These are phyloP conservation scores for Hydropsyche betteni DNA, from an alignment of 2,888 invertebrate species.

Conservation along the genomic window DNA sequence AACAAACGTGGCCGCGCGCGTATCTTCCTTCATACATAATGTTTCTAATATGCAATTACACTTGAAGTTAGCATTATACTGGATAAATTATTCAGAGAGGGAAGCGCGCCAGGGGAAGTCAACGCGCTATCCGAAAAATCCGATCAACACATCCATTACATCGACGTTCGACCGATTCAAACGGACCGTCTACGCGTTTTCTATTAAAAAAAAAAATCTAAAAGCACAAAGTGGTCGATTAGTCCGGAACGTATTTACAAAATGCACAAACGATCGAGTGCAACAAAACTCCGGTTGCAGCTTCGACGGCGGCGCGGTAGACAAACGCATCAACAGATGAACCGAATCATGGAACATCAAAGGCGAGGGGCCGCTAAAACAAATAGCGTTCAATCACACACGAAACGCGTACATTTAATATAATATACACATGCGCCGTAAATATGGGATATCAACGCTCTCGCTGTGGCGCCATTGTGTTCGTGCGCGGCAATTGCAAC, in stretches of 20 bases:
- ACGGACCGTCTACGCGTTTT: too few relatives aligned
- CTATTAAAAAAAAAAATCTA: too few relatives aligned
- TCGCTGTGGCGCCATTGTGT: too few relatives aligned
- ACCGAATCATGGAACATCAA: constrained; percentile 22
- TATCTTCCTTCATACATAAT: constrained; percentile 42
- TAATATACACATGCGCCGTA: not conserved
- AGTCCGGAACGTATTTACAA: constrained; percentile 13
- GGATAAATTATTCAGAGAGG: constrained; percentile 40
- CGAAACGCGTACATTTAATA: not conserved
- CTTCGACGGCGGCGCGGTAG: not conserved
- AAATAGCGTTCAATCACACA: constrained; percentile 12
- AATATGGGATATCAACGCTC: too few relatives aligned
- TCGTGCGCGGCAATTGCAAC: too few relatives aligned
- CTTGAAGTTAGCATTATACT: constrained; percentile 43
- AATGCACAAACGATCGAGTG: not conserved
- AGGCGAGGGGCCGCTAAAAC: constrained; percentile 20
- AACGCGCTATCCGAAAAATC: not conserved
- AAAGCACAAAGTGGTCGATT: too few relatives aligned
- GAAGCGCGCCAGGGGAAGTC: not conserved
- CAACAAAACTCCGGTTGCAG: not conserved
- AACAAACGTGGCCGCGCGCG: constrained; percentile 33
- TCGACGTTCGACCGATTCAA: too few relatives aligned
- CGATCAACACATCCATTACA: not conserved
- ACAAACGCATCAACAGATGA: constrained; percentile 25
- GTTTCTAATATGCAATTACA: constrained; percentile 45